phyloP scores from a whole-genome alignment of 2,113 vertebrate species.

The Muscicapa adusta region DNA sequence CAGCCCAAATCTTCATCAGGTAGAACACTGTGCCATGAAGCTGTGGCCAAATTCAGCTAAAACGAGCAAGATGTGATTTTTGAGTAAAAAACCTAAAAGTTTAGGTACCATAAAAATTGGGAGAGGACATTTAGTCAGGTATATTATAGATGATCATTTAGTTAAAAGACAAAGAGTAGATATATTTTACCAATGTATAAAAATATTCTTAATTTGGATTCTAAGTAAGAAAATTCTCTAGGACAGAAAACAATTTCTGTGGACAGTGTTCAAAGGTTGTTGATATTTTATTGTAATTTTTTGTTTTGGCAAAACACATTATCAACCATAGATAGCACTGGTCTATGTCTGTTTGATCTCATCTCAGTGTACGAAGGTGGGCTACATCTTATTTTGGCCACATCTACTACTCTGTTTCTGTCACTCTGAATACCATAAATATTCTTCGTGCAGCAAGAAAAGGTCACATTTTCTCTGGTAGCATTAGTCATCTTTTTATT shows the following conservation, averaged over 20 bases:
- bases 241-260: neutral
- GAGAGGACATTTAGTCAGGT: neutral
- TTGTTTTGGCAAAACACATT: neutral
- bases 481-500: neutral
- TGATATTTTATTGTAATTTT: neutral
- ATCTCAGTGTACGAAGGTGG: accelerated
- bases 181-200: neutral
- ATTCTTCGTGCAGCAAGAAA: neutral
- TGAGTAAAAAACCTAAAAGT: neutral
- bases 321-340: neutral
- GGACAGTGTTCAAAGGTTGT: neutral
- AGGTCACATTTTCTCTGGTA: neutral
- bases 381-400: neutral
- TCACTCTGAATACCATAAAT: neutral
- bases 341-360: neutral
- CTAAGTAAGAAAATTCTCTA: neutral
- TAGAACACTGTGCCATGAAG: neutral
- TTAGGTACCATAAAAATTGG: neutral
- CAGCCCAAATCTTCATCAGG: neutral
- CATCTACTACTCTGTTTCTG: neutral
- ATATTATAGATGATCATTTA: neutral
- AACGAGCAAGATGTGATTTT: neutral
- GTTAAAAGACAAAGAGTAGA: neutral
- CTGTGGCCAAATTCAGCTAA: neutral
- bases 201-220: neutral